phyloP scores from a whole-genome alignment of 2,888 invertebrate species.

The Drosophila koepferae region DNA sequence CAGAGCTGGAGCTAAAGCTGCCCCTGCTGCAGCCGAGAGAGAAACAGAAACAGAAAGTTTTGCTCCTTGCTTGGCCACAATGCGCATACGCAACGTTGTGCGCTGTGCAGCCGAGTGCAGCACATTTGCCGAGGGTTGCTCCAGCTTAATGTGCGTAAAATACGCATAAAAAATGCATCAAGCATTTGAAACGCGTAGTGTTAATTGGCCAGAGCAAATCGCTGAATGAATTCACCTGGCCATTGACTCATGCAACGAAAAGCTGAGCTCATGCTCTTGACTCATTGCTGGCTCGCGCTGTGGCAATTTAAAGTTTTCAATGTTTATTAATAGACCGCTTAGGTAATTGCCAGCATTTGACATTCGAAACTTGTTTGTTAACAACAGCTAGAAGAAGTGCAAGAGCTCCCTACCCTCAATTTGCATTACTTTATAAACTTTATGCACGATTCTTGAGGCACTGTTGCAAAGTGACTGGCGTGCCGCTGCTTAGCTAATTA shows the following conservation, averaged over 20 bases:
- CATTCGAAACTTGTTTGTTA: conserved; percentile 56
- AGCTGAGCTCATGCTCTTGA: conserved; percentile 60
- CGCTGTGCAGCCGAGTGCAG: conserved; percentile 60
- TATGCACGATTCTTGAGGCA: conserved; percentile 61
- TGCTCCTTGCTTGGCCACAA: conserved; percentile 16
- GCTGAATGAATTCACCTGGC: conserved; percentile 31
- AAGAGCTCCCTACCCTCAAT: conserved; percentile 9
- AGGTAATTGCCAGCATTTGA: conserved; percentile 66
- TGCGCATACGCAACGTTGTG: conserved; percentile 50
- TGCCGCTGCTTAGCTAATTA: conserved; percentile 74
- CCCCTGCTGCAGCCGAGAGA: background rate
- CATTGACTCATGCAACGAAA: conserved; percentile 51
- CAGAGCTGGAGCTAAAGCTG: background rate
- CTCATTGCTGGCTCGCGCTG: conserved; percentile 35
- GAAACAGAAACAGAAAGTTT: conserved; percentile 59
- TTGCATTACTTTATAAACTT: conserved; percentile 12
- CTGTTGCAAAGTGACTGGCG: conserved; percentile 29
- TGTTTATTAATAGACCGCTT: conserved; percentile 60
- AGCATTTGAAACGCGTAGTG: conserved; percentile 40
- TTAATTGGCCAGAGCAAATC: conserved; percentile 23
- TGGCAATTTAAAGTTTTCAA: conserved; percentile 30
- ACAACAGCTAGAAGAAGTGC: conserved; percentile 16
- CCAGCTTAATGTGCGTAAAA: conserved; percentile 41
- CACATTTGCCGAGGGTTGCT: conserved; percentile 46
- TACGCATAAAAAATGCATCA: conserved; percentile 50